phyloP scores from a whole-genome alignment of 2,888 invertebrate genomes.

The Eucera pruinosa region DNA sequence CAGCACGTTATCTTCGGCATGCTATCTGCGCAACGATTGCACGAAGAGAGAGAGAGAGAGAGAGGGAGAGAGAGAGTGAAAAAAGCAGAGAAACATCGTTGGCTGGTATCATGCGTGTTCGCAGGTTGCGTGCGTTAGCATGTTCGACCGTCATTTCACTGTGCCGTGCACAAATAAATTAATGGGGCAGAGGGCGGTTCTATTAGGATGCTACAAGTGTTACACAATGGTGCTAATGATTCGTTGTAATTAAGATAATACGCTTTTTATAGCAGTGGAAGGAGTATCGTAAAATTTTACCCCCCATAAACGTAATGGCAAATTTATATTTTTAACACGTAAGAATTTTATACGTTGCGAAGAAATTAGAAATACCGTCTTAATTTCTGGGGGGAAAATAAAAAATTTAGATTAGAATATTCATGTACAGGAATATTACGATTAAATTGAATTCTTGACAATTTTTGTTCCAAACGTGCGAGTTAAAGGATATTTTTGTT shows the following conservation, averaged over 20 bases:
- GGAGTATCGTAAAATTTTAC: background rate
- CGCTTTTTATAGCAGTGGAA: constrained; percentile 24
- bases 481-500: no score
- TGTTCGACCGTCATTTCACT: constrained; percentile 21
- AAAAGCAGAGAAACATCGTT: constrained; percentile 3
- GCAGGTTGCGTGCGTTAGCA: constrained; percentile 56
- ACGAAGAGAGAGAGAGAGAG: background rate
- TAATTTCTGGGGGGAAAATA: no score
- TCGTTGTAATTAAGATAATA: constrained; percentile 66
- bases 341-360: no score
- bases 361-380: no score
- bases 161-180: constrained; percentile 63
- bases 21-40: constrained; percentile 58
- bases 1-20: constrained; percentile 51
- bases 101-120: constrained; percentile 42
- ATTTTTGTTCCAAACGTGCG: no score
- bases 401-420: no score
- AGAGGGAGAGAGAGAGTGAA: background rate
- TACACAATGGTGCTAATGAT: constrained; percentile 26
- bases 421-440: no score
- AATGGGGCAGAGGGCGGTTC: constrained; percentile 7
- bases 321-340: no score
- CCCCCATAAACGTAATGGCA: background rate
- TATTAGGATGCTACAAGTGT: constrained; percentile 15
- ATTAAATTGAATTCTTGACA: no score